Conservation (phyloP, 2,888 invertebrate species). For the Drosophila barbarae region DNA sequence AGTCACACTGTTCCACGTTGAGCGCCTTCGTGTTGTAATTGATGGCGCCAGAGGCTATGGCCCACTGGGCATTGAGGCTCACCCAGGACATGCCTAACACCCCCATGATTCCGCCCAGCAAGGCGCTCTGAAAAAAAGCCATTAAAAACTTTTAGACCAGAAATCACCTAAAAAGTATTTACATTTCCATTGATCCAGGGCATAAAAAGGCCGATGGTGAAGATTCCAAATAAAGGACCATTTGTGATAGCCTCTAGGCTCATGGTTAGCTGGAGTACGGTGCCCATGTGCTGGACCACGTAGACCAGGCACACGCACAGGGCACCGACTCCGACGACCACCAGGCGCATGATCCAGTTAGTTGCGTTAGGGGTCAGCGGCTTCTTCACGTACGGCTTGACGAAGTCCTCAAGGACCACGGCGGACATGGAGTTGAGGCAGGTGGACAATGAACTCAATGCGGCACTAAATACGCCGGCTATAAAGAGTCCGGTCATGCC, state of each 20-base stretch:
- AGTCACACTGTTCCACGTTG: slow-evolving; percentile 83
- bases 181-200: slow-evolving; percentile 85
- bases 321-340: slow-evolving; percentile 85
- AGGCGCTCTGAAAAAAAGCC: slow-evolving; percentile 80
- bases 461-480: slow-evolving; percentile 94
- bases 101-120: slow-evolving; percentile 83
- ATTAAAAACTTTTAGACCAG: no score
- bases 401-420: slow-evolving; percentile 87
- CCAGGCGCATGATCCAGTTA: slow-evolving; percentile 84
- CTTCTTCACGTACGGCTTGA: slow-evolving; percentile 83
- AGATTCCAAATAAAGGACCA: slow-evolving; percentile 85
- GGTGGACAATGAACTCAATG: slow-evolving; percentile 89
- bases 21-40: slow-evolving; percentile 85
- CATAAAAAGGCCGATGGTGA: slow-evolving; percentile 85
- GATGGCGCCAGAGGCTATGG: slow-evolving; percentile 83
- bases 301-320: slow-evolving; percentile 85
- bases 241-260: slow-evolving; percentile 86
- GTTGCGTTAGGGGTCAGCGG: slow-evolving; percentile 81
- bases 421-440: slow-evolving; percentile 89
- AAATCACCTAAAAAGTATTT: slow-evolving; percentile 38
- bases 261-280: slow-evolving; percentile 85
- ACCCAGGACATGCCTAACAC: slow-evolving; percentile 83
- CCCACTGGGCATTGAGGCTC: slow-evolving; percentile 83
- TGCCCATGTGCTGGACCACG: slow-evolving; percentile 88
- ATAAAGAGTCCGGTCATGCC: slow-evolving; percentile 93